Percentiles rank a stretch among this genome's conserved stretches.
phyloP scores from a whole-genome alignment of 2,113 vertebrate species.

The Elgaria multicarinata region DNA sequence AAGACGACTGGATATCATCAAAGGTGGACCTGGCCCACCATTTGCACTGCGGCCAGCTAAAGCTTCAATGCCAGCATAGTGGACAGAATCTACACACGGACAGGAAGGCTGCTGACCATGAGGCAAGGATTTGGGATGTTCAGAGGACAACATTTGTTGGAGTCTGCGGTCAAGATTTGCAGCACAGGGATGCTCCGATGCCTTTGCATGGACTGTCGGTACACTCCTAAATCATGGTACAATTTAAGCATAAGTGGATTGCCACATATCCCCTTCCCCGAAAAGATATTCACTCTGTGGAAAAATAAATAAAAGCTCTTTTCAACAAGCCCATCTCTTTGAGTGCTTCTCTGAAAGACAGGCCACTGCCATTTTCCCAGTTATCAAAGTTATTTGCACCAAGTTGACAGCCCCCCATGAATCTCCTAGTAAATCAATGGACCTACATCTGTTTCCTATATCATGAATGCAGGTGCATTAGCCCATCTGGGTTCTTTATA shows the following conservation, averaged over 20 bases:
- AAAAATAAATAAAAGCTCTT: conserved; percentile 28
- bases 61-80: not conserved
- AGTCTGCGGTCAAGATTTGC: not conserved
- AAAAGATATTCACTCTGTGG: not conserved
- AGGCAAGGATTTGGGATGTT: not conserved
- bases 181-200: not conserved
- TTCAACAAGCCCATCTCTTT: conserved; percentile 15
- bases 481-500: conserved; percentile 20
- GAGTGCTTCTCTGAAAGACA: conserved; percentile 28
- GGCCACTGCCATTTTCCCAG: conserved; percentile 31
- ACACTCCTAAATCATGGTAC: not conserved
- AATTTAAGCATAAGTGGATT: conserved; percentile 4
- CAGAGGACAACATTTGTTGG: not conserved
- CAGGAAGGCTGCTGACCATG: not conserved
- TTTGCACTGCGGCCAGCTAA: not conserved
- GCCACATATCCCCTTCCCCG: conserved; percentile 4
- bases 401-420: conserved; percentile 25
- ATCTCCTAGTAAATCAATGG: conserved; percentile 22
- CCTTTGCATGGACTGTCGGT: not conserved
- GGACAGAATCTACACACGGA: not conserved
- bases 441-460: conserved; percentile 32
- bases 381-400: conserved; percentile 37
- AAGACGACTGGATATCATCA: not conserved
- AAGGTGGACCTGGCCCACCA: not conserved
- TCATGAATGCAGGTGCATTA: conserved; percentile 19